Percentiles rank a stretch among this genome's conserved stretches.
These are phyloP conservation scores for Tauraco hartlaubi DNA, from an alignment of 2,797 vertebrate species.

Conservation along the genomic window DNA sequence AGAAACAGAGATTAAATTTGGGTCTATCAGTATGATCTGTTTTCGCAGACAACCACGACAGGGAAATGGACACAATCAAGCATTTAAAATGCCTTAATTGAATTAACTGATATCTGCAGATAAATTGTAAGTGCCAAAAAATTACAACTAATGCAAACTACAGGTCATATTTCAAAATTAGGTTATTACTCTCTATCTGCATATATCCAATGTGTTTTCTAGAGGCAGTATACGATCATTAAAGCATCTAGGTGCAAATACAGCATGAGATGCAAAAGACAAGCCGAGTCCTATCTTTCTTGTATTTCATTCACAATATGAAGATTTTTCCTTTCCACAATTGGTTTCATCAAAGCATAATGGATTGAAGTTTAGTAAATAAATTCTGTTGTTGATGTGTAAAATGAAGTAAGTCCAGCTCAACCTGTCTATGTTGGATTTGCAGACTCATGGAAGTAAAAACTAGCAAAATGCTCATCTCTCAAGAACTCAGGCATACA, in stretches of 20 bases:
- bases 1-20: constrained; percentile 14
- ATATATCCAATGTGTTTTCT: not conserved
- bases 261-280: not conserved
- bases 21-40: not conserved
- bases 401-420: not conserved
- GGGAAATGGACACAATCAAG: not conserved
- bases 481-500: not conserved
- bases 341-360: not conserved
- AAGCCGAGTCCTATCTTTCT: not conserved
- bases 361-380: not conserved
- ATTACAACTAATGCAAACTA: not conserved
- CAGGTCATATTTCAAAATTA: not conserved
- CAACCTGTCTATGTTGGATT: not conserved
- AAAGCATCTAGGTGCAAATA: not conserved
- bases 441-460: not conserved
- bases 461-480: not conserved
- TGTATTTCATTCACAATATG: not conserved
- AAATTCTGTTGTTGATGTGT: not conserved
- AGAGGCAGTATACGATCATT: not conserved
- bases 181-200: not conserved
- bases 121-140: not conserved
- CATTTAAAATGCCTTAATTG: not conserved
- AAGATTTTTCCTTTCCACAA: not conserved
- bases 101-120: not conserved
- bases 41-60: not conserved